Evolutionary conservation across 2,888 invertebrate genomes (phyloP).

Genomic region (Euzophera pinguis): DNA sequence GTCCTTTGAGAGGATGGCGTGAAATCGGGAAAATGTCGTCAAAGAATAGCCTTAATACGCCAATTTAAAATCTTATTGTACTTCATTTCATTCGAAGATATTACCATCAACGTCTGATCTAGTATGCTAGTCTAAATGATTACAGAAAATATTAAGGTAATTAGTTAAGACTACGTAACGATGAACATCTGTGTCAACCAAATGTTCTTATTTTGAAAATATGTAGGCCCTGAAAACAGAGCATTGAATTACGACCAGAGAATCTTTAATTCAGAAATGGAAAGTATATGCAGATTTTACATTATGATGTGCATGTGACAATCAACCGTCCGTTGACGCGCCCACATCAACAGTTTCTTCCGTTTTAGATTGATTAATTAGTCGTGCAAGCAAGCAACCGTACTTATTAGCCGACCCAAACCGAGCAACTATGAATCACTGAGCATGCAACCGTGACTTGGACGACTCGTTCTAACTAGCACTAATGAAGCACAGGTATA

Average conservation of each 20-base stretch:
- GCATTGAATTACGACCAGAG: not conserved
- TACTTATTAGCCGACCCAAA: constrained; percentile 9
- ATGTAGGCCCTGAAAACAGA: not conserved
- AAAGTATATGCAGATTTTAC: no score
- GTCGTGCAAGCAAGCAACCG: constrained; percentile 7
- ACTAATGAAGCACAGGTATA: constrained; percentile 11
- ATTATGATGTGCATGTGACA: not conserved
- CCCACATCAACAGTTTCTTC: constrained; percentile 7
- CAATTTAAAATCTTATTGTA: not conserved
- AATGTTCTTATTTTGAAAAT: constrained; percentile 33
- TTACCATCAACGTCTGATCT: no score
- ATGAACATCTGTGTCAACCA: constrained; percentile 72
- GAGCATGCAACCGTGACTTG: constrained; percentile 22
- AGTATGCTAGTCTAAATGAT: not conserved
- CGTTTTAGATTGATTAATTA: constrained; percentile 2
- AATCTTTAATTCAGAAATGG: no score
- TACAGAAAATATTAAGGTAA: constrained; percentile 37
- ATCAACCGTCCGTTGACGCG: not conserved
- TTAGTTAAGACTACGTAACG: constrained; percentile 55
- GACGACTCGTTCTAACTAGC: constrained; percentile 2
- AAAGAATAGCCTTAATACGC: constrained; percentile 10
- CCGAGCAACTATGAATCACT: constrained; percentile 18
- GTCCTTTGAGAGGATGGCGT: constrained; percentile 36
- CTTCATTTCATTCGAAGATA: no score
- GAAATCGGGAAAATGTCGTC: constrained; percentile 38